Conservation (phyloP, 2,797 vertebrate species). For the Lepus oiostolus region DNA sequence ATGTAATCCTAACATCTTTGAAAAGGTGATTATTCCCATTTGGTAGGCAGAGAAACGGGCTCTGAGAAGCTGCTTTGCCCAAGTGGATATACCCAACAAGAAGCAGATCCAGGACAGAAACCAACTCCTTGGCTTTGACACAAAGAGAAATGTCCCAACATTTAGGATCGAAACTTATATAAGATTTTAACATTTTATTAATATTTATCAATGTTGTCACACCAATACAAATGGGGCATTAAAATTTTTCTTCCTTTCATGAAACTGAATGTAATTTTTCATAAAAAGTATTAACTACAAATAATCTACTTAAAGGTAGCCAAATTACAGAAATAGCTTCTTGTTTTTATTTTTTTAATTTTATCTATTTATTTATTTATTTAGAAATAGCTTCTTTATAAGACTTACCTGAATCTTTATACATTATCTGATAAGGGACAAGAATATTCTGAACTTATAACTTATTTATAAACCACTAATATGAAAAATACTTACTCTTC, state of each 20-base stretch:
- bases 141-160: constrained; percentile 39
- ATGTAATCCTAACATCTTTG: background rate
- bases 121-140: background rate
- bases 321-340: background rate
- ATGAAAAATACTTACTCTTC: constrained; percentile 94
- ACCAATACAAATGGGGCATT: constrained; percentile 32
- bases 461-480: background rate
- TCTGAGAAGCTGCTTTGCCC: background rate
- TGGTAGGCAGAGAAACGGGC: constrained; percentile 21
- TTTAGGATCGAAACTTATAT: background rate
- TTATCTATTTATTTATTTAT: too few relatives aligned
- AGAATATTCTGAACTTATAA: background rate
- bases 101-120: background rate
- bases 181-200: constrained; percentile 18
- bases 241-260: background rate
- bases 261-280: constrained; percentile 55
- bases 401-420: background rate
- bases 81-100: background rate
- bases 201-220: background rate
- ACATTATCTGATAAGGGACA: background rate
- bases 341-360: background rate
- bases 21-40: background rate
- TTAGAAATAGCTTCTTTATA: constrained; percentile 36
- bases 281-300: background rate
- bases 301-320: constrained; percentile 30